Conservation (phyloP, 2,888 invertebrate genomes). For the Pegoplata infirma region DNA sequence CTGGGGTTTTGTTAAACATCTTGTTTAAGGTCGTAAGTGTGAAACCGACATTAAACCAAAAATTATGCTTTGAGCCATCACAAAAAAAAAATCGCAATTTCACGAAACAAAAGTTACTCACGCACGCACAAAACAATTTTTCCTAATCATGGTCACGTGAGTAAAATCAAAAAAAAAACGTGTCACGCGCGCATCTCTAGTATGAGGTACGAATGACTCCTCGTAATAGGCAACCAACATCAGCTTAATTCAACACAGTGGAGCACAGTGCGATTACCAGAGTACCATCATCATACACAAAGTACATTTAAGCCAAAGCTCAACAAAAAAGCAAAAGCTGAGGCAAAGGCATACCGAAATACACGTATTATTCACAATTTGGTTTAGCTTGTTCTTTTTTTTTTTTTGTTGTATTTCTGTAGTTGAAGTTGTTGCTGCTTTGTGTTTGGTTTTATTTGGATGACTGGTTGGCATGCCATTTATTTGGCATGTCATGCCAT, state of each 20-base stretch:
- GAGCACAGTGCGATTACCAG: neutral
- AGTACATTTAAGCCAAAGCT: neutral
- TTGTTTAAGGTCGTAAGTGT: no score
- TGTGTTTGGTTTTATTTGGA: conserved; percentile 48
- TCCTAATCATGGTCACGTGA: no score
- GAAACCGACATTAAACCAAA: no score
- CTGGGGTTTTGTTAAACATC: no score
- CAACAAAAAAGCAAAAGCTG: neutral
- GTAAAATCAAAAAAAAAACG: no score
- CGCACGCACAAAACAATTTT: no score
- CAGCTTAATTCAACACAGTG: neutral
- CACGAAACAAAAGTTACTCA: no score
- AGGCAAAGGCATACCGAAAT: neutral
- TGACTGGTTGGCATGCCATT: conserved; percentile 60
- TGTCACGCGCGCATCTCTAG: no score
- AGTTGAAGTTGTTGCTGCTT: no score
- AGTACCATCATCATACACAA: neutral
- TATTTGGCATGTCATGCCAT: conserved; percentile 62
- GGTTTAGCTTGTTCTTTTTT: conserved; percentile 7
- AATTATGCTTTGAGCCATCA: no score
- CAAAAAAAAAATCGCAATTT: no score
- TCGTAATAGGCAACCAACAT: conserved; percentile 12
- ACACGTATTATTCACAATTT: conserved; percentile 20
- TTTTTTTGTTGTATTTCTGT: no score
- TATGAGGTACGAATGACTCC: neutral